These are phyloP conservation scores for Platalea minor DNA, from an alignment of 2,797 vertebrate species.

Conservation along the genomic window DNA sequence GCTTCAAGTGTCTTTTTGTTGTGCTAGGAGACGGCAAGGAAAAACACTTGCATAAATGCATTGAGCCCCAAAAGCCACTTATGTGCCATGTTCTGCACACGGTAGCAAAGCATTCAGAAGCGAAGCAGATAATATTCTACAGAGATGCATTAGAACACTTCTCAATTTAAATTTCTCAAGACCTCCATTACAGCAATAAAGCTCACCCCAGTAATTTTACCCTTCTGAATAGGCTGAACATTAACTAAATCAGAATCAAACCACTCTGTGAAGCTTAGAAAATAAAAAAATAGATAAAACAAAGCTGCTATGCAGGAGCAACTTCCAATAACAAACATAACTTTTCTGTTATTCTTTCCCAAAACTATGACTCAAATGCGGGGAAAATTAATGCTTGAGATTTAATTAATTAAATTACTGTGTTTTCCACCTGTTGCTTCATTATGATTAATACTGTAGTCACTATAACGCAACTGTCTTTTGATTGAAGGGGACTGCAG, in stretches of 20 bases:
- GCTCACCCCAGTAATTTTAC: conserved; percentile 56
- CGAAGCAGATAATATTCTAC: conserved; percentile 43
- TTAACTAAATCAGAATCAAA: conserved; percentile 64
- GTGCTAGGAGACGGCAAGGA: not conserved
- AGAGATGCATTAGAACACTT: conserved; percentile 63
- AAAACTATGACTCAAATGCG: not conserved
- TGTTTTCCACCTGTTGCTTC: not conserved
- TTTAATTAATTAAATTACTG: not conserved
- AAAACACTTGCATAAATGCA: conserved; percentile 41
- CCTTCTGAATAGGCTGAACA: conserved; percentile 57
- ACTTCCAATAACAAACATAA: not conserved
- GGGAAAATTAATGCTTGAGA: not conserved
- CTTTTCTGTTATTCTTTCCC: not conserved
- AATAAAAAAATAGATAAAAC: not conserved
- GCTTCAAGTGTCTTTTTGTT: conserved; percentile 31
- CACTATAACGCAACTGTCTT: not conserved
- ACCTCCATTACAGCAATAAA: conserved; percentile 50
- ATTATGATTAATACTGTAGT: not conserved
- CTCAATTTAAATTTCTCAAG: conserved; percentile 67
- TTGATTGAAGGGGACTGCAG: not conserved
- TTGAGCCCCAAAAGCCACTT: conserved; percentile 23
- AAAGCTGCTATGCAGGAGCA: not conserved
- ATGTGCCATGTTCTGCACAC: conserved; percentile 44
- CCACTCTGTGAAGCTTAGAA: not conserved
- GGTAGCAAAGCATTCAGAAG: conserved; percentile 37